phyloP scores from a whole-genome alignment of 2,888 invertebrate genomes.

The Drosophila pegasa region DNA sequence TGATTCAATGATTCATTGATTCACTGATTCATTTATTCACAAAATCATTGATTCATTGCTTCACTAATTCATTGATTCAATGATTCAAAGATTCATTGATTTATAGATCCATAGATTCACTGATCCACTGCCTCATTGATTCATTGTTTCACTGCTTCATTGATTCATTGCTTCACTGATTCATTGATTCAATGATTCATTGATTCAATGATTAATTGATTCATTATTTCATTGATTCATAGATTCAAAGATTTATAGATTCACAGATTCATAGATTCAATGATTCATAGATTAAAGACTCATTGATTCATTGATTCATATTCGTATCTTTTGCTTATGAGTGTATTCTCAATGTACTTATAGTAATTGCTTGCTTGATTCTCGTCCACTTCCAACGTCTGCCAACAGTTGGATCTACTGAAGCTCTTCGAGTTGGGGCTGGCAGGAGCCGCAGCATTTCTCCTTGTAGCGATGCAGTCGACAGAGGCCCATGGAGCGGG shows the following conservation, averaged over 20 bases:
- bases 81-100: neutral
- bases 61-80: neutral
- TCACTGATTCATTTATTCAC: neutral
- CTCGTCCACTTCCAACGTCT: conserved; percentile 12
- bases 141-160: too few relatives aligned
- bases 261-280: neutral
- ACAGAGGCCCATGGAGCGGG: conserved; percentile 95
- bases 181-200: too few relatives aligned
- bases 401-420: conserved; percentile 47
- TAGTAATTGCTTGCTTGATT: conserved; percentile 65
- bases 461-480: conserved; percentile 92
- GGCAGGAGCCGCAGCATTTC: conserved; percentile 95
- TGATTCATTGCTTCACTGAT: too few relatives aligned
- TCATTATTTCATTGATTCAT: neutral
- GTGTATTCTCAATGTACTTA: conserved; percentile 35
- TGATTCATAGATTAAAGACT: neutral
- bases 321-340: conserved; percentile 17
- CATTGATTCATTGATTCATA: neutral
- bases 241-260: neutral
- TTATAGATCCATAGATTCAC: neutral
- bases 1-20: too few relatives aligned
- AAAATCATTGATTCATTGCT: neutral
- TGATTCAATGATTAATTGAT: too few relatives aligned
- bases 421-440: conserved; percentile 49
- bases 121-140: neutral